Percentiles rank a stretch among this genome's conserved stretches.
phyloP scores from a whole-genome alignment of 2,113 vertebrate genomes.

The Dicerorhinus sumatrensis region DNA sequence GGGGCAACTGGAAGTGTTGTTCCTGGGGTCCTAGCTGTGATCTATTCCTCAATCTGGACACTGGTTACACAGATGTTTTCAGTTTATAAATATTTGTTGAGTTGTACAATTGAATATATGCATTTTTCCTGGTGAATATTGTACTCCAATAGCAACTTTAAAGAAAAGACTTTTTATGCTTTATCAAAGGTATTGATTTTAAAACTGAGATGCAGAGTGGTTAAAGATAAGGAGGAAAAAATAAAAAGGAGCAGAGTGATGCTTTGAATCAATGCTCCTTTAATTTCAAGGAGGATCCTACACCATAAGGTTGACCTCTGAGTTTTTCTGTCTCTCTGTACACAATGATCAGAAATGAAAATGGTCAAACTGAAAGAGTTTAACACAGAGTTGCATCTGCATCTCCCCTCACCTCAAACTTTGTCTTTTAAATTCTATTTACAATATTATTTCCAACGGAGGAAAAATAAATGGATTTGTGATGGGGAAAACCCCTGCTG shows the following conservation, averaged over 20 bases:
- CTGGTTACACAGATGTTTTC: background rate
- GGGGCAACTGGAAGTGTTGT: background rate
- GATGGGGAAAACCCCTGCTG: background rate
- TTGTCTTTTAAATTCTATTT: background rate
- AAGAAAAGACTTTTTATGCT: background rate
- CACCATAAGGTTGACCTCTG: fast-evolving
- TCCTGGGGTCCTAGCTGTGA: background rate
- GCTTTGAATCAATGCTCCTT: background rate
- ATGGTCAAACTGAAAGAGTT: background rate
- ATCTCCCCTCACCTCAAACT: fast-evolving
- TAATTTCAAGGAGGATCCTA: background rate
- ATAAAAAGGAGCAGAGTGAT: background rate
- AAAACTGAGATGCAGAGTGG: background rate
- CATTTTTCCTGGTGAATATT: background rate
- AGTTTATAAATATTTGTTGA: background rate
- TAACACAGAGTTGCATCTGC: background rate
- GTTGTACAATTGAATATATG: background rate
- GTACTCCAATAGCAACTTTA: background rate
- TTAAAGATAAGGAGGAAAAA: background rate
- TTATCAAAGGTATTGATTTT: background rate
- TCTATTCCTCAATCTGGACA: fast-evolving
- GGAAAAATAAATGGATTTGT: background rate
- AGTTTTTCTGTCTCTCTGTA: background rate
- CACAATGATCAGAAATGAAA: too few species aligned
- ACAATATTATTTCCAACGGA: background rate